Conservation (phyloP, 1,140 invertebrate genomes). For the Drosophila bifasciata region DNA sequence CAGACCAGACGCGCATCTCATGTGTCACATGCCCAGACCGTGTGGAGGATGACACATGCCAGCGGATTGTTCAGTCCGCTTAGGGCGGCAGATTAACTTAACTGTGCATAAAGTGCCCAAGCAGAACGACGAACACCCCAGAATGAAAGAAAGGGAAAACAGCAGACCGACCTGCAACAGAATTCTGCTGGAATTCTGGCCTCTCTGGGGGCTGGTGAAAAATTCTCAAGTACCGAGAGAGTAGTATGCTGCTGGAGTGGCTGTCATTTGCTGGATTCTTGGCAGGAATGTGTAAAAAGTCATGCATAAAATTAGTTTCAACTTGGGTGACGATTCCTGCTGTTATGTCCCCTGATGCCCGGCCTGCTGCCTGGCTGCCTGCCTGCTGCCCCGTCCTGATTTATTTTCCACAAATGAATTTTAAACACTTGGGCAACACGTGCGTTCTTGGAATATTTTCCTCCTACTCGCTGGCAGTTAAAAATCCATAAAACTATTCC, state of each 20-base stretch:
- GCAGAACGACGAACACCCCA: constrained; percentile 40
- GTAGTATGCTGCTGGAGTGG: constrained; percentile 50
- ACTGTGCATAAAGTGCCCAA: constrained; percentile 74
- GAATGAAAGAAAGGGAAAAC: constrained; percentile 31
- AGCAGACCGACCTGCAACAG: constrained; percentile 1
- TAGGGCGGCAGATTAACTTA: constrained; percentile 79
- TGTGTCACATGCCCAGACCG: constrained; percentile 59
- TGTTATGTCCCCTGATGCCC: constrained; percentile 1
- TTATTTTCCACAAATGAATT: constrained; percentile 63
- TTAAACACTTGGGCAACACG: constrained; percentile 77
- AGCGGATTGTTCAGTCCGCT: constrained; percentile 71
- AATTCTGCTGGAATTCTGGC: constrained; percentile 53
- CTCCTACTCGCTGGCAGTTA: constrained; percentile 49
- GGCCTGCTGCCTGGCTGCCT: constrained; percentile 4
- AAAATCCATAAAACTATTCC: constrained; percentile 52
- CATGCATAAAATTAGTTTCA: constrained; percentile 82
- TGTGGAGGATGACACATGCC: constrained; percentile 73
- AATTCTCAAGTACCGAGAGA: constrained; percentile 59
- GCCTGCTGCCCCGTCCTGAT: constrained; percentile 31
- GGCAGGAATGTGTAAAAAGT: constrained; percentile 79
- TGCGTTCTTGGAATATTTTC: constrained; percentile 71
- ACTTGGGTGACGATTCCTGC: constrained; percentile 69
- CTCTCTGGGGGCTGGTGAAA: constrained; percentile 64
- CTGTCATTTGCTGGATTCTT: constrained; percentile 73
- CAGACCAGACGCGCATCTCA: constrained; percentile 50